Percentiles rank a stretch among this genome's conserved stretches.
phyloP scores from a whole-genome alignment of 2,113 vertebrate genomes.

The Nannobrachium achirus region DNA sequence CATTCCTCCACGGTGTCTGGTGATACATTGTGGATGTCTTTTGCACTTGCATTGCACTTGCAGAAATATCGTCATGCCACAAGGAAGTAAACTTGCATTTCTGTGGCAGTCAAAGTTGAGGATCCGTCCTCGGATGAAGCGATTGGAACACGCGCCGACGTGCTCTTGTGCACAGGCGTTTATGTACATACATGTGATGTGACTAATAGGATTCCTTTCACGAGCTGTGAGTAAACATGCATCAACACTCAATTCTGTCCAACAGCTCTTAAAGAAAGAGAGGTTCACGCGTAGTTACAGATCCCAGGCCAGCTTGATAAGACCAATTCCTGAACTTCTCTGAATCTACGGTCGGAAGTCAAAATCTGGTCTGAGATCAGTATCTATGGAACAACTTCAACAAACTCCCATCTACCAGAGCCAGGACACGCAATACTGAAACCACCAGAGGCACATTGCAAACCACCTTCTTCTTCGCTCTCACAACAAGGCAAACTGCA shows the following conservation, averaged over 20 bases:
- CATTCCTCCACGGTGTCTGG: constrained; percentile 60
- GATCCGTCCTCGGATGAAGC: constrained; percentile 55
- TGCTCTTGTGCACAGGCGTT: background rate
- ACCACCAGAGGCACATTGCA: constrained; percentile 69
- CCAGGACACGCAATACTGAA: constrained; percentile 53
- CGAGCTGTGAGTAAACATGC: constrained; percentile 68
- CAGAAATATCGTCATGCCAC: constrained; percentile 52
- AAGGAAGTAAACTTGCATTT: constrained; percentile 46
- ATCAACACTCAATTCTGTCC: constrained; percentile 54
- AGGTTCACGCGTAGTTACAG: constrained; percentile 38
- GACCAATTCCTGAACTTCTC: background rate
- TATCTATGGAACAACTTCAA: constrained; percentile 36
- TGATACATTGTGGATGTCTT: constrained; percentile 53
- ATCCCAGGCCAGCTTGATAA: background rate
- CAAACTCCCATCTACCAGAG: constrained; percentile 47
- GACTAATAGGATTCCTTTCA: constrained; percentile 62
- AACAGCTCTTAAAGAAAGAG: constrained; percentile 45
- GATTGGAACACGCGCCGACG: constrained; percentile 5
- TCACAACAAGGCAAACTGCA: constrained; percentile 59
- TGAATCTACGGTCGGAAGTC: background rate
- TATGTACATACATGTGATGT: background rate
- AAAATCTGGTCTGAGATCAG: constrained; percentile 25
- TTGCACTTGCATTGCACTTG: constrained; percentile 71
- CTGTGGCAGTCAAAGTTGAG: constrained; percentile 56
- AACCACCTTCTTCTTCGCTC: constrained; percentile 61